phyloP scores from a whole-genome alignment of 2,797 vertebrate genomes.

The Hylomyscus alleni region DNA sequence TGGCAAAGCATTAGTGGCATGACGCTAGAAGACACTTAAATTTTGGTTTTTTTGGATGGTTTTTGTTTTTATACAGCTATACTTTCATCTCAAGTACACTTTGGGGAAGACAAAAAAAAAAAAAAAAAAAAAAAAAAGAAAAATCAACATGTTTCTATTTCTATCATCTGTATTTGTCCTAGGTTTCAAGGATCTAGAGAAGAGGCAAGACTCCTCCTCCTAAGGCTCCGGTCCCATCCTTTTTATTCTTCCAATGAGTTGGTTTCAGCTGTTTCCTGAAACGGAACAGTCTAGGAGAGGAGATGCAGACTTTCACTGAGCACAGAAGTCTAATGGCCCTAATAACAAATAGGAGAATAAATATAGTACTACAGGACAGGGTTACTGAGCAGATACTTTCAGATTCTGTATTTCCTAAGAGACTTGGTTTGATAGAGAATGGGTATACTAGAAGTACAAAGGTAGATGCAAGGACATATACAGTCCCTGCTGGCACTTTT shows the following conservation, averaged over 20 bases:
- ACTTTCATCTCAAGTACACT: constrained; percentile 50
- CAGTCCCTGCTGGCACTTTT: background rate
- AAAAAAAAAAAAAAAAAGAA: background rate
- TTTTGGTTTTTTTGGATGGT: constrained; percentile 15
- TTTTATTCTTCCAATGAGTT: background rate
- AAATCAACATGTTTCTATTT: background rate
- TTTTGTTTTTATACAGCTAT: constrained; percentile 38
- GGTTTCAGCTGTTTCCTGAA: background rate
- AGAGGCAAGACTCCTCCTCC: background rate
- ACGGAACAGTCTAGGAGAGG: background rate
- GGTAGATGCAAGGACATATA: background rate
- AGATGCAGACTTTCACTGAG: background rate
- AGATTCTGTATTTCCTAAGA: background rate
- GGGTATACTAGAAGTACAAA: background rate
- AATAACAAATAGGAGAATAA: background rate
- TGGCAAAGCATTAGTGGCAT: constrained; percentile 34
- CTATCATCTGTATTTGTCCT: background rate
- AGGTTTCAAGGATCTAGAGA: background rate
- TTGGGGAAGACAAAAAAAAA: background rate
- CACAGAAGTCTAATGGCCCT: background rate
- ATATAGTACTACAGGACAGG: background rate
- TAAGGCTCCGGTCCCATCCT: background rate
- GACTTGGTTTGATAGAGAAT: constrained; percentile 11
- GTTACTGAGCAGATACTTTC: background rate
- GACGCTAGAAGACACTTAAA: background rate